Percentiles rank a stretch among this genome's conserved stretches.
These are phyloP conservation scores for Entosphenus tridentatus DNA, from an alignment of 2,113 vertebrate species.

Conservation along the genomic window DNA sequence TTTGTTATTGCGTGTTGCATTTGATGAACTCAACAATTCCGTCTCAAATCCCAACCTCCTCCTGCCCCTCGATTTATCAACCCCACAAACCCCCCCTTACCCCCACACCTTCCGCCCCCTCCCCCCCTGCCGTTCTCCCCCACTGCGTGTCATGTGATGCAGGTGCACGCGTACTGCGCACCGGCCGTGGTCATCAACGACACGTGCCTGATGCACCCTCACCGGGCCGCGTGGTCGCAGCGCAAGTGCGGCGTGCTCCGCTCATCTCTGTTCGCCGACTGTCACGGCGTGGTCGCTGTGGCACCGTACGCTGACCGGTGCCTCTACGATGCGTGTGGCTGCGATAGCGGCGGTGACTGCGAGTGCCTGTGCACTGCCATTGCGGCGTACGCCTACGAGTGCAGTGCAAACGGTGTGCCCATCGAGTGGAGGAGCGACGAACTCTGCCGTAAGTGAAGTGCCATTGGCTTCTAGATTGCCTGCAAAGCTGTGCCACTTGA, in stretches of 20 bases:
- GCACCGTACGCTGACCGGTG: slow-evolving; percentile 88
- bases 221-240: slow-evolving; percentile 39
- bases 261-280: slow-evolving; percentile 32
- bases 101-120: no score
- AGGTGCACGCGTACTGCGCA: no score
- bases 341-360: slow-evolving; percentile 65
- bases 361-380: slow-evolving; percentile 87
- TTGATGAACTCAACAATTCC: no score
- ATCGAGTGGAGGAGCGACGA: slow-evolving; percentile 66
- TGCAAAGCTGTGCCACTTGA: no score
- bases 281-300: slow-evolving; percentile 36
- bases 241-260: slow-evolving; percentile 30
- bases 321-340: slow-evolving; percentile 62
- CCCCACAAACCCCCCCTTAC: no score
- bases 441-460: slow-evolving; percentile 49
- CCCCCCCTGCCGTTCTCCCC: neutral
- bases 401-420: slow-evolving; percentile 60
- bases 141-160: slow-evolving; percentile 7
- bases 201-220: slow-evolving; percentile 22
- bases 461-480: no score
- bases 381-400: slow-evolving; percentile 64
- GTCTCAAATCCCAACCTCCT: no score
- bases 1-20: no score
- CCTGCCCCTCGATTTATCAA: no score
- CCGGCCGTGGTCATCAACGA: no score